phyloP scores from a whole-genome alignment of 2,113 vertebrate genomes.

The Campylorhamphus procurvoides region DNA sequence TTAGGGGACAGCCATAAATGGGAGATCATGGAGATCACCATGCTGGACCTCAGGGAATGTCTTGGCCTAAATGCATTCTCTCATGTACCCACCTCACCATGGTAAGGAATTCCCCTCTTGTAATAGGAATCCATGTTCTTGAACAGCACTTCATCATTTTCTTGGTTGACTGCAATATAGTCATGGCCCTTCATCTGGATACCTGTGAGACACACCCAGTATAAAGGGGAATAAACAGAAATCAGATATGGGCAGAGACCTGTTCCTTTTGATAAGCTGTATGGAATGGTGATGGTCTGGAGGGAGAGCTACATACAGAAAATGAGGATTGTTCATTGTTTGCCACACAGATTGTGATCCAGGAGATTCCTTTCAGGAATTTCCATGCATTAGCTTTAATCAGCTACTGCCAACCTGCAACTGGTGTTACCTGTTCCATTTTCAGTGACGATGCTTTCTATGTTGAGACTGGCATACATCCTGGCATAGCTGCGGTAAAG shows the following conservation, averaged over 20 bases:
- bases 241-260: neutral
- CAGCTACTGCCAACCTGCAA: neutral
- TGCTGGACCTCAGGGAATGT: neutral
- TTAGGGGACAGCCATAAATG: neutral
- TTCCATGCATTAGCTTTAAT: neutral
- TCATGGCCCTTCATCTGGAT: constrained; percentile 56
- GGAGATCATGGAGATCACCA: neutral
- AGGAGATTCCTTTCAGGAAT: neutral
- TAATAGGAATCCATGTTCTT: constrained; percentile 62
- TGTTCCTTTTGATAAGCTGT: neutral
- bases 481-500: constrained; percentile 45
- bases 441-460: constrained; percentile 62
- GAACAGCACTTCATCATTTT: constrained; percentile 50
- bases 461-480: constrained; percentile 1
- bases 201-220: constrained; percentile 33
- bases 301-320: neutral
- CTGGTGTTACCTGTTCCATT: constrained; percentile 72
- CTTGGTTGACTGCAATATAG: constrained; percentile 31
- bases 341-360: neutral
- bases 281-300: neutral
- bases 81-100: constrained; percentile 62
- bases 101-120: constrained; percentile 71
- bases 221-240: neutral
- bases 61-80: neutral
- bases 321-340: neutral